phyloP scores from a whole-genome alignment of 2,113 vertebrate species.

The Hepsetus odoe region DNA sequence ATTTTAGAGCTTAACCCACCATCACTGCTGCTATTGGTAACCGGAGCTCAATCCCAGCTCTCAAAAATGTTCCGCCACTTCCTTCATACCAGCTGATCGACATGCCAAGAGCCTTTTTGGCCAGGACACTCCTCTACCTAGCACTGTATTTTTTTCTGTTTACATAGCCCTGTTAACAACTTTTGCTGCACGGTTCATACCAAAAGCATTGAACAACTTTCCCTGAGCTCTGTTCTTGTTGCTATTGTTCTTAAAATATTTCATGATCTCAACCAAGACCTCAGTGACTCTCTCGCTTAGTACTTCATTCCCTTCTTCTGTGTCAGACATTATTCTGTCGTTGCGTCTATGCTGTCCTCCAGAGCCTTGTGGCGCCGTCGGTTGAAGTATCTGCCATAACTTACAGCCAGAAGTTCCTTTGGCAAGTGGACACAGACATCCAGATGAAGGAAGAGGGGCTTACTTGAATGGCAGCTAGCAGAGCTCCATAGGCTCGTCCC shows the following conservation, averaged over 20 bases:
- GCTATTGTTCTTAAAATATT: neutral
- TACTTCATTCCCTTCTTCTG: neutral
- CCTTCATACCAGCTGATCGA: slow-evolving; percentile 38
- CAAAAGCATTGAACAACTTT: neutral
- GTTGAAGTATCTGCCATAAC: slow-evolving; percentile 29
- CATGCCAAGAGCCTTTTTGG: slow-evolving; percentile 17
- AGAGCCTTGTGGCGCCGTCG: slow-evolving; percentile 24
- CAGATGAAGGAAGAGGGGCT: slow-evolving; percentile 50
- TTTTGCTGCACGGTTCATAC: neutral
- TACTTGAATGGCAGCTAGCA: slow-evolving; percentile 62
- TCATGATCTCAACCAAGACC: slow-evolving; percentile 12
- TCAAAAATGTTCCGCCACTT: slow-evolving; percentile 61
- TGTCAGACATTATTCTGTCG: slow-evolving; percentile 32
- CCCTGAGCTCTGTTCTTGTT: neutral
- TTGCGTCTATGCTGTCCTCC: neutral
- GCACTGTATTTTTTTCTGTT: slow-evolving; percentile 22
- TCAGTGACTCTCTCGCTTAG: neutral
- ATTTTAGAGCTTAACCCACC: slow-evolving; percentile 49
- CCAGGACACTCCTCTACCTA: neutral
- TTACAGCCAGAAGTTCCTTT: slow-evolving; percentile 40
- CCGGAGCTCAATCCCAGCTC: slow-evolving; percentile 53
- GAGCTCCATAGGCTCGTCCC: slow-evolving; percentile 53
- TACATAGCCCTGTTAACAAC: neutral
- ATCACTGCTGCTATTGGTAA: slow-evolving; percentile 48
- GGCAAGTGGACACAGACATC: slow-evolving; percentile 25